A percentile compares a stretch with the other conserved stretches of the same genome.
Evolutionary conservation across 2,113 vertebrate species (phyloP).

Genomic region (Trachemys scripta): DNA sequence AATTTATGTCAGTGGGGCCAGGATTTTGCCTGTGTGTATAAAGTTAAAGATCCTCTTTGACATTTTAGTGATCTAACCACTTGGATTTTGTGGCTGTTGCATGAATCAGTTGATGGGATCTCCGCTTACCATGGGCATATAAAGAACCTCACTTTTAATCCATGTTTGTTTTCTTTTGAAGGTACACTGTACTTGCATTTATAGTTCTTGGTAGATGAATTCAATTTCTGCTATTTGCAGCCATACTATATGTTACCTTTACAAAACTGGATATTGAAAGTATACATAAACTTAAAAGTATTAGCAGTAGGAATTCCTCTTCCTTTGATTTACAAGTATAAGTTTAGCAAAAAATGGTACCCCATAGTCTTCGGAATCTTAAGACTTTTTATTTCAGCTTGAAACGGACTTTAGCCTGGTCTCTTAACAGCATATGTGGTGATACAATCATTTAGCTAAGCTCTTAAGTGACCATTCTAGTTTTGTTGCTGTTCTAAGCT

Average conservation of each 20-base stretch:
- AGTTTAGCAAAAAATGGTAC: background rate
- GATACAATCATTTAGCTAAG: background rate
- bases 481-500: background rate
- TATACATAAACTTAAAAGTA: background rate
- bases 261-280: fast-evolving
- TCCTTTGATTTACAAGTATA: background rate
- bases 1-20: background rate
- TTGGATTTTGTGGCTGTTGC: background rate
- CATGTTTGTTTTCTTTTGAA: background rate
- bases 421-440: fast-evolving
- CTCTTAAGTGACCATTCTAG: background rate
- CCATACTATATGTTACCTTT: background rate
- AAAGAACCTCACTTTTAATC: background rate
- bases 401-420: background rate
- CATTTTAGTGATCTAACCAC: background rate
- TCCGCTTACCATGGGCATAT: background rate
- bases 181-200: background rate
- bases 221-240: background rate
- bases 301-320: background rate
- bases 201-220: background rate
- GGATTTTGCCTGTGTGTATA: background rate
- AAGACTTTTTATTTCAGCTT: background rate
- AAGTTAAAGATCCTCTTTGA: background rate
- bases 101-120: background rate
- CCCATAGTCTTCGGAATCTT: background rate